A percentile compares a stretch with the other conserved stretches of the same genome.
These are phyloP conservation scores for Orthochromis malagaraziensis DNA, from an alignment of 2,113 vertebrate genomes.

Conservation along the genomic window DNA sequence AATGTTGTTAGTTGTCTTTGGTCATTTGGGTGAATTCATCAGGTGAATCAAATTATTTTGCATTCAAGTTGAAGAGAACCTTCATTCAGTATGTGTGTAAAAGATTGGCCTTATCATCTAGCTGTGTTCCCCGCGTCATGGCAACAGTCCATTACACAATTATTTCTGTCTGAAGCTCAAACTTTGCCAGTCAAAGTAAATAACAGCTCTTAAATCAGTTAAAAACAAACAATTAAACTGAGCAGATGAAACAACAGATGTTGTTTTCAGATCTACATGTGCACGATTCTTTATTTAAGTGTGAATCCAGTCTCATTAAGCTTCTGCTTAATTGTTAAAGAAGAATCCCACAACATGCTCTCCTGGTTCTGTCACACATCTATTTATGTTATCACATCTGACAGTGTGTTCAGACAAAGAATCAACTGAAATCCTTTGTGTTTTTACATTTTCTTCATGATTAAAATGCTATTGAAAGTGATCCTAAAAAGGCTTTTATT, in stretches of 20 bases:
- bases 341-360: not conserved
- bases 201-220: not conserved
- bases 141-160: not conserved
- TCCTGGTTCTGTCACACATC: not conserved
- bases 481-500: not conserved
- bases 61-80: not conserved
- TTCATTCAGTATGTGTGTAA: not conserved
- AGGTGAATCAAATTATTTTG: too few relatives aligned
- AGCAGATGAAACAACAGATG: slow-evolving; percentile 8
- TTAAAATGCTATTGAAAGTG: rapidly evolving
- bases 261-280: not conserved
- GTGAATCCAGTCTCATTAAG: not conserved
- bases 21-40: not conserved
- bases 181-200: not conserved
- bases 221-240: not conserved
- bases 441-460: not conserved
- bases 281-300: not conserved
- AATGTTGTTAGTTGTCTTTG: not conserved
- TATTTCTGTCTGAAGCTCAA: not conserved
- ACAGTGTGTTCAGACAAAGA: not conserved
- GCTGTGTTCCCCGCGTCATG: not conserved
- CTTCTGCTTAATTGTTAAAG: not conserved
- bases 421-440: not conserved
- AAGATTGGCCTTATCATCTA: not conserved
- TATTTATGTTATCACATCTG: not conserved